phyloP scores from a whole-genome alignment of 2,888 invertebrate genomes.

The Drosophila mayaguana region DNA sequence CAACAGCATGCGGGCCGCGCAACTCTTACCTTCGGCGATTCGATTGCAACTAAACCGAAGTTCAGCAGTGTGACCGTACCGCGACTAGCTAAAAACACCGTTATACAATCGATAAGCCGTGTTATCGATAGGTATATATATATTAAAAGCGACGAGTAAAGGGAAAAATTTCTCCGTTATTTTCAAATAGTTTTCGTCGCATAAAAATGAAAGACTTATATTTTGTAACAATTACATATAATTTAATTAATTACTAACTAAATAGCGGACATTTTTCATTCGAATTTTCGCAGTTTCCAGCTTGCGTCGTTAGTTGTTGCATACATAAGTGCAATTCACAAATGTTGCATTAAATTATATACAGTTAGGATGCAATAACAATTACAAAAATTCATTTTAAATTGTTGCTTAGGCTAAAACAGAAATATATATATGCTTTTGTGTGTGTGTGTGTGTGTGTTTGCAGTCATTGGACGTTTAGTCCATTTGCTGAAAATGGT shows the following conservation, averaged over 20 bases:
- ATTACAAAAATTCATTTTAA: constrained; percentile 48
- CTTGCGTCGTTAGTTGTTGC: constrained; percentile 12
- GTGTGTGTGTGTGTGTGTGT: constrained; percentile 21
- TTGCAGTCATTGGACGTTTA: constrained; percentile 54
- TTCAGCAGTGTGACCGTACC: constrained; percentile 32
- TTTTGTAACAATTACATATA: constrained; percentile 72
- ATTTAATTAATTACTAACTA: constrained; percentile 72
- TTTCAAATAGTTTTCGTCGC: constrained; percentile 16
- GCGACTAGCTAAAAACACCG: constrained; percentile 6
- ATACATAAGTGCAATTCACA: constrained; percentile 35
- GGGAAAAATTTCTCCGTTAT: neutral
- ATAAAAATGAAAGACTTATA: neutral
- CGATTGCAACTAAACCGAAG: constrained; percentile 52
- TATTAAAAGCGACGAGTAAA: constrained; percentile 5
- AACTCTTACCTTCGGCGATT: constrained; percentile 57
- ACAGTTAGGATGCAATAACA: constrained; percentile 61
- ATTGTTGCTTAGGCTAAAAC: constrained; percentile 50
- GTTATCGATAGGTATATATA: neutral
- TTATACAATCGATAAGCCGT: neutral
- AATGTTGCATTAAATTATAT: constrained; percentile 43
- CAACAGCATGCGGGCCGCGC: constrained; percentile 9
- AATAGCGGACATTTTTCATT: constrained; percentile 43
- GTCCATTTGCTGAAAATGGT: constrained; percentile 27
- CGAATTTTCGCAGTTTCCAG: constrained; percentile 15
- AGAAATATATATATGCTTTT: constrained; percentile 24